Base-by-base conservation (phyloP, 2,888 invertebrate species). In the Podotricha telesiphe region DNA sequence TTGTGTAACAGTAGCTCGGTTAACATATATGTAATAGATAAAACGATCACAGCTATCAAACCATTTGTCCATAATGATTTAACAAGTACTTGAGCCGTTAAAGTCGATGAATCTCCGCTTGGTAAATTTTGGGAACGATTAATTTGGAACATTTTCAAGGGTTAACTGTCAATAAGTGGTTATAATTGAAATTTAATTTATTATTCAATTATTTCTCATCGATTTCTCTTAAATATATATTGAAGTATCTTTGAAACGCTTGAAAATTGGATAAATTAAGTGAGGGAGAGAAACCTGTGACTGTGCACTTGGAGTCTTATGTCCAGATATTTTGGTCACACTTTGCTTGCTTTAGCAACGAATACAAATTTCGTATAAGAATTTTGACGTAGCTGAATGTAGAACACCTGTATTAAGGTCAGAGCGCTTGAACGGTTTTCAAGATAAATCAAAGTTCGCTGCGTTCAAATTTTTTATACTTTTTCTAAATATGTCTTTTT, bases 61-160 rank as follows among this genome's bases (percentile, higher is more conserved):
- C n/a, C 79, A 76, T 79, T 81, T 80, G 80, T 73, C 79, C 78
- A 77, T 77, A 77, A 78, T 78, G 76, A 77, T 76, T 75, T 76
- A 76, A 76, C 74, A 74, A 76, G 77, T 74, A 77, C 75, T 74
- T 74, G 73, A 73, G 75, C 73, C 72, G 75, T 77, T 77, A 74
- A 77, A 79, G 78, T 74, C 64, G 59, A 65, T 67, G 61, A 61
- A 68, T 67, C 50, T 56, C 42, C 56, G 67, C 68, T 64, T 53
- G 63, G 65, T 65, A 65, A 68, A 67, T 51, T 67, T 69, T 69
- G 48, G 53, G 58, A 45, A 48, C 65, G 68, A 71, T 67, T 69
- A 69, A 69, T 69, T 67, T 58, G 62, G 15, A 45, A 59, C 59
- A 20, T 45, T 45, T 59, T 47, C 40, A 48, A 70, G 50, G 20